Evolutionary conservation across 2,113 vertebrate species (phyloP).

Genomic region (Heterotis niloticus): DNA sequence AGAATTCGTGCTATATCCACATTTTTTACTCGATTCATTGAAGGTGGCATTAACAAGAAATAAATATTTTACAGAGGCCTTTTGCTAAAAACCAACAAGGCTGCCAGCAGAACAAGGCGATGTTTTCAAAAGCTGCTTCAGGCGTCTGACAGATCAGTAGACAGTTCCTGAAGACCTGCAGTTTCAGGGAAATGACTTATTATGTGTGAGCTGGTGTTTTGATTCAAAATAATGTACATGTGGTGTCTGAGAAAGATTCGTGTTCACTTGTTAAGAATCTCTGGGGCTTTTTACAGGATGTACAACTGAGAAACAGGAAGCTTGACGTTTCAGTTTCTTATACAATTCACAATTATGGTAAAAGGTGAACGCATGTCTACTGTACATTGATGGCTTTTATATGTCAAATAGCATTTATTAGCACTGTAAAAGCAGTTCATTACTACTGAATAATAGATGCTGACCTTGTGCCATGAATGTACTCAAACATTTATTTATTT

Average conservation of each 20-base stretch:
- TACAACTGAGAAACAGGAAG: constrained; percentile 29
- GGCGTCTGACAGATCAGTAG: not conserved
- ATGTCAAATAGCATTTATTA: not conserved
- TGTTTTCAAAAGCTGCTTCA: not conserved
- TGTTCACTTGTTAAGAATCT: constrained; percentile 11
- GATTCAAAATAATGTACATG: constrained; percentile 6
- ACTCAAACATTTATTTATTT: too few relatives aligned
- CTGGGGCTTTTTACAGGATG: constrained; percentile 35
- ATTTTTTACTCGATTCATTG: not conserved
- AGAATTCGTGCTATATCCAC: too few relatives aligned
- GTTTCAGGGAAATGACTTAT: constrained; percentile 12
- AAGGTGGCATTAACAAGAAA: not conserved
- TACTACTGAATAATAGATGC: too few relatives aligned
- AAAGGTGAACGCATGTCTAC: not conserved
- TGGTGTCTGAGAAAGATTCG: not conserved
- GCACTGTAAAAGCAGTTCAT: not conserved
- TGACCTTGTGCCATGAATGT: too few relatives aligned
- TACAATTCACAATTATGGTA: constrained; percentile 22
- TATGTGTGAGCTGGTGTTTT: not conserved
- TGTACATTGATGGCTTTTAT: not conserved
- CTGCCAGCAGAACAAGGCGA: not conserved
- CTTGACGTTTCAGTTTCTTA: constrained; percentile 26
- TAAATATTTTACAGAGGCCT: too few relatives aligned
- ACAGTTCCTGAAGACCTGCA: not conserved
- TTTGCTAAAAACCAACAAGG: not conserved